phyloP scores from a whole-genome alignment of 2,888 invertebrate species.

The Priocnemis perturbator region DNA sequence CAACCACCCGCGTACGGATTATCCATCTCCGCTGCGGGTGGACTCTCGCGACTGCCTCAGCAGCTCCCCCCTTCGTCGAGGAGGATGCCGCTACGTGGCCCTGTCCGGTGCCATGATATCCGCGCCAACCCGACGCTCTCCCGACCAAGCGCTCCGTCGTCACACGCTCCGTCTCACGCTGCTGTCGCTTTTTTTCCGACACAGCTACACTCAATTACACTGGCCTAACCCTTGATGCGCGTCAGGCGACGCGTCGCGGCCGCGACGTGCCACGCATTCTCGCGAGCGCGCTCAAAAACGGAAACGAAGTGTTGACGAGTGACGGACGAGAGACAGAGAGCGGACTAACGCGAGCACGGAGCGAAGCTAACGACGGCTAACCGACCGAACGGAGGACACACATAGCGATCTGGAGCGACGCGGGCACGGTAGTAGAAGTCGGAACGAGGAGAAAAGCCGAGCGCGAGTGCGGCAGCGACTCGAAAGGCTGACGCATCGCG shows the following conservation, averaged over 20 bases:
- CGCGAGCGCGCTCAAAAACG: conserved; percentile 2
- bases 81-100: conserved; percentile 58
- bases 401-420: conserved; percentile 21
- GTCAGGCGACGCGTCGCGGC: neutral
- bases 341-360: neutral
- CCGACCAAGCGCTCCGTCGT: neutral
- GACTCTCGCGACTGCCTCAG: conserved; percentile 16
- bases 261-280: conserved; percentile 12
- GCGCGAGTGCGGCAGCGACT: conserved; percentile 64
- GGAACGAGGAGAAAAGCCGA: conserved; percentile 50
- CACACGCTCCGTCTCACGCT: neutral
- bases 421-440: conserved; percentile 27
- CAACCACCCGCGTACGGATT: conserved; percentile 77
- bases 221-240: neutral
- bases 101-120: conserved; percentile 67
- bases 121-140: neutral
- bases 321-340: no score
- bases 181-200: neutral
- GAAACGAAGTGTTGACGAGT: no score
- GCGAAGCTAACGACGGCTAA: conserved; percentile 2
- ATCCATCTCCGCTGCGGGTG: conserved; percentile 71
- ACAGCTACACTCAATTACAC: conserved; percentile 1
- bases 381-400: neutral
- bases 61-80: conserved; percentile 35
- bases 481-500: conserved; percentile 71